Base-by-base conservation (phyloP, 2,113 vertebrate species). In the Anolis carolinensis region DNA sequence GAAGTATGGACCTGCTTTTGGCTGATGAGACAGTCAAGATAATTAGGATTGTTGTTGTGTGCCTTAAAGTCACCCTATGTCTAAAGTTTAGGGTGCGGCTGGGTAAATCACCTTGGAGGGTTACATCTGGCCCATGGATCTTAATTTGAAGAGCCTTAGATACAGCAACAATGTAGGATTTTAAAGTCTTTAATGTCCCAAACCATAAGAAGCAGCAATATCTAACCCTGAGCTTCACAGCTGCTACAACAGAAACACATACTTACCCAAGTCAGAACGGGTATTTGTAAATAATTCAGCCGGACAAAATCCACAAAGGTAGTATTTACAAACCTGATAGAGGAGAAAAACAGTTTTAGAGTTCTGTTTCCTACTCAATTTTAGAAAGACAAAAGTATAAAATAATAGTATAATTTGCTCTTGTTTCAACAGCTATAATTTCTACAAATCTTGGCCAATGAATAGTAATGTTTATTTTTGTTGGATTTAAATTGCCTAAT, bases 281-380 rank as follows among this genome's bases (percentile, higher is more conserved):
- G 99, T 99, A 95, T 99, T 99, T 83, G 98, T 99, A 92, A 99
- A 99, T 74, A 99, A 94, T 90, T 99, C 99, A 71, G 99, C 99
- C 72, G 99, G 99, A 89, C 99, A 99, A 94, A 99, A 99, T 68
- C 98, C 99, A 96, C 98, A 99, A 87, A 99, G 96, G 92, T 99
- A 99, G 88, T 99, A 99, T 91, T 98, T 98, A 95, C 99, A 99
- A 67, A 99, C 98, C 98, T 99, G 91, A 27, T 25, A 27, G 39
- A 83, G 25, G 79, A 80, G 86, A 87, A 91, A 4, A 87, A 91
- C 4, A 84, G 23, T 8, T 1, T 81, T 73, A 65, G 52, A 77
- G 25, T 70, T 36, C 2, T 8, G 30, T 78, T 55, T 71, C 18
- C 23, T 27, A 32, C 39, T 72, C 39, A 83, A 3, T 21, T 79